phyloP scores from a whole-genome alignment of 1,140 invertebrate genomes.

The Paralvinella palmiformis region DNA sequence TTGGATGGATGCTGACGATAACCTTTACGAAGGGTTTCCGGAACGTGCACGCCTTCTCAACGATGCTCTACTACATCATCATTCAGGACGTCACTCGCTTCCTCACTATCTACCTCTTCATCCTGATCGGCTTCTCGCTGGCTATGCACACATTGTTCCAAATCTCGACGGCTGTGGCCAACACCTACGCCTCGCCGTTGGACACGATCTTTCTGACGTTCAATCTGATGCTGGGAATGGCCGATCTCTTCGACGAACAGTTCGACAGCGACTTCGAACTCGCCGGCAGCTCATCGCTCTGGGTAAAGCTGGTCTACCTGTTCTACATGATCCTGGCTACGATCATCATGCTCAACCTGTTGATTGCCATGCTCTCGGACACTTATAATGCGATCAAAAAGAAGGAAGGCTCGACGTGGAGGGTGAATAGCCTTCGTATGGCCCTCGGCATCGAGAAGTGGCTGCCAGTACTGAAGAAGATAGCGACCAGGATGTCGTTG shows the following conservation, averaged over 20 bases:
- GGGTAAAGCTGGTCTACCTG: slow-evolving; percentile 11
- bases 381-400: slow-evolving; percentile 15
- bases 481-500: no score
- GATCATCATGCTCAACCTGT: slow-evolving; percentile 20
- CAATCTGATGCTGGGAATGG: slow-evolving; percentile 21
- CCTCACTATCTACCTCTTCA: slow-evolving; percentile 15
- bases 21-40: slow-evolving; percentile 19
- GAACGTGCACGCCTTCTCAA: slow-evolving; percentile 18
- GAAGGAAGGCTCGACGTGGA: slow-evolving; percentile 16
- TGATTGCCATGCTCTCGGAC: slow-evolving; percentile 23
- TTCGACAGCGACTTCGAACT: slow-evolving; percentile 3
- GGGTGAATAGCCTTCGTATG: slow-evolving; percentile 7
- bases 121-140: slow-evolving; percentile 19
- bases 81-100: slow-evolving; percentile 19
- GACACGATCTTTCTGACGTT: slow-evolving; percentile 17
- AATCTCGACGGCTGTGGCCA: not conserved
- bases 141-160: slow-evolving; percentile 16
- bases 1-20: slow-evolving; percentile 20
- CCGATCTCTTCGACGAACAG: slow-evolving; percentile 12
- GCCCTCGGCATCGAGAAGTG: not conserved
- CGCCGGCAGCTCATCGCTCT: not conserved
- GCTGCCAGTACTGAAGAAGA: not conserved
- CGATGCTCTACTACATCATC: slow-evolving; percentile 22
- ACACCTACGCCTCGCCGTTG: not conserved
- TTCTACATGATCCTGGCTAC: slow-evolving; percentile 16